phyloP scores from a whole-genome alignment of 2,797 vertebrate genomes.

The Lerista edwardsae region DNA sequence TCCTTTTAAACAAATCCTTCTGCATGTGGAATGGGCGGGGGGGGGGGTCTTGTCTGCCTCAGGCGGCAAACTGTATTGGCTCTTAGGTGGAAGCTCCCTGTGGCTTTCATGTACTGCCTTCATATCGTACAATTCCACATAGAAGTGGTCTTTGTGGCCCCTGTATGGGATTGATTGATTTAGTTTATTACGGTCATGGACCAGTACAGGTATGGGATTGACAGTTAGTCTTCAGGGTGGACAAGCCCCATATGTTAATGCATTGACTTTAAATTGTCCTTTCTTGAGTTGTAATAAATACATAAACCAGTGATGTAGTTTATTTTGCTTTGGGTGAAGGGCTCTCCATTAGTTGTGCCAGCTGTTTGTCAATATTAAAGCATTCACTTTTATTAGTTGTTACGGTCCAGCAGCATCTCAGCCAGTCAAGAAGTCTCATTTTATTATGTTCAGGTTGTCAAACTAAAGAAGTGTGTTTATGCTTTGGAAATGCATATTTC shows the following conservation, averaged over 20 bases:
- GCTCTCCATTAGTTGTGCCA: not conserved
- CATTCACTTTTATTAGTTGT: not conserved
- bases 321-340: not conserved
- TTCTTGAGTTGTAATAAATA: too few relatives aligned
- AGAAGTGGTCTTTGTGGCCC: not conserved
- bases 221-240: not conserved
- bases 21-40: too few relatives aligned
- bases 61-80: too few relatives aligned
- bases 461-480: not conserved
- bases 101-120: not conserved
- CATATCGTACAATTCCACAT: not conserved
- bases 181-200: too few relatives aligned
- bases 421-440: not conserved
- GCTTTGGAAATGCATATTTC: not conserved
- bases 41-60: too few relatives aligned
- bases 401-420: not conserved
- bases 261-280: too few relatives aligned
- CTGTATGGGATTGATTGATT: not conserved
- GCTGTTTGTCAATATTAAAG: not conserved
- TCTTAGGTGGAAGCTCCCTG: not conserved
- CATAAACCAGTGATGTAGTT: not conserved
- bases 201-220: not conserved
- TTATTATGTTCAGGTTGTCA: not conserved
- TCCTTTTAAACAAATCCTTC: too few relatives aligned
- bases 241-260: too few relatives aligned